Base-by-base conservation (phyloP, 2,113 vertebrate genomes). In the Epinephelus lanceolatus region DNA sequence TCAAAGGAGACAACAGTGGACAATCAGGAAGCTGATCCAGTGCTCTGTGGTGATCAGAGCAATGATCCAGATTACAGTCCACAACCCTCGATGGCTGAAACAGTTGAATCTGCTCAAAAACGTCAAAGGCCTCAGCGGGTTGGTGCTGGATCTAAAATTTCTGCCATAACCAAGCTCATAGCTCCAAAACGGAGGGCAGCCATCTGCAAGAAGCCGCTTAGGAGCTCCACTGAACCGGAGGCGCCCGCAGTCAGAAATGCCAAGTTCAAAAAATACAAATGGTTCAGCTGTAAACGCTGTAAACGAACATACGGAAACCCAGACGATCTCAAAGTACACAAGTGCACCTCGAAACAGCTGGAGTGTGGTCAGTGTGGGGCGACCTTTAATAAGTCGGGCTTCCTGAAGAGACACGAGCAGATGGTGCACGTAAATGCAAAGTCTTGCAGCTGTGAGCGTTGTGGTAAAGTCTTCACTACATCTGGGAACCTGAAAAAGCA, bases 401-500 rank as follows among this genome's bases (percentile, higher is more conserved):
- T 93, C 81, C 91, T 96, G 33, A 92, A 85, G 13, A 90, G 92
- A 14, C 95, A 96, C 33, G 89, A 95, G 76, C 90, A 88, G 74
- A 83, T 30, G 45, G 90, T 57, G 7, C 95, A 96, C n/a, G 49
- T 14, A 0, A 68, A 89, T 4, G 49, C 83, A 1, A 90, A 84
- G 37, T 88, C 93, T 0, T 90, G 86, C 86, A 86, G 69, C 81
- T 96, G 96, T 14, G 92, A 93, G 0, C 84, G 83, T 76, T 96
- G 96, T 1, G 80, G 78, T 0, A 95, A 94, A 80, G 89, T 62
- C 56, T 96, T 95, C 87, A 78, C 87, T 0, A 89, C 93, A 0
- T 55, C 91, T 0, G 78, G 81, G 0, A 94, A 93, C 60, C 91
- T 96, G 0, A 94, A 94, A n/a, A 94, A 94, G 33, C 96, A 96